Base-by-base conservation (phyloP, 2,797 vertebrate genomes). In the Graptemys geographica region DNA sequence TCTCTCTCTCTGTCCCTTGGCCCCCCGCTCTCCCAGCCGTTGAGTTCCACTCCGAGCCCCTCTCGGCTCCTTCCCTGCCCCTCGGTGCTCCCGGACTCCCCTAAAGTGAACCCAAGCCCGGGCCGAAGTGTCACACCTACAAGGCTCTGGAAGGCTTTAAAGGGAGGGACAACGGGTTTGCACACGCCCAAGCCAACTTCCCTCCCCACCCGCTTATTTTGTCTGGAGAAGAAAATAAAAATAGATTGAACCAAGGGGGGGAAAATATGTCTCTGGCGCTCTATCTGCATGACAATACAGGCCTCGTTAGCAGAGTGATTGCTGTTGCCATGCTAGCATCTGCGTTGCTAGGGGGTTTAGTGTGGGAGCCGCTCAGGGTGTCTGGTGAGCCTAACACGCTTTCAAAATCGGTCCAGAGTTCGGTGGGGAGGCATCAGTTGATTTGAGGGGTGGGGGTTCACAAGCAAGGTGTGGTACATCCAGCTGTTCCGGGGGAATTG, bases 331-430 rank as follows among this genome's bases (percentile, higher is more conserved):
- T 1, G 94, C 51, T 76, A 3, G 81, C 86, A 83, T 79, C 81
- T 87, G 44, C 28, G 96, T 95, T 95, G 95, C 95, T 87, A 95
- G n/a, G 95, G 84, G 91, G 11, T n/a, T 82, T 2, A 1, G 62
- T 16, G 74, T 47, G 65, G 10, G 37, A 2, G 23, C 6, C 33
- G 47, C 56, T 87, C 23, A 0, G 47, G 13, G 6, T 87, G 16
- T 8, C 90, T 84, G 76, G 62, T 49, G 31, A 28, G 49, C 11
- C 4, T 49, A 7, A 56, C 6, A 1, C 5, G 21, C n/a, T 57
- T 62, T 85, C 53, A 51, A 53, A 78, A 62, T 2, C 2, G 81
- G 65, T 31, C 11, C 5, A 8, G 47, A 56, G 72, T 81, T 84
- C n/a, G 47, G 49, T 62, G 52, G 69, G 53, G 56, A 81, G 79